Evolutionary conservation across 1,140 invertebrate species (phyloP), one percentile per base, ranked within the genome.

Genomic region (Chymomyza costata): DNA sequence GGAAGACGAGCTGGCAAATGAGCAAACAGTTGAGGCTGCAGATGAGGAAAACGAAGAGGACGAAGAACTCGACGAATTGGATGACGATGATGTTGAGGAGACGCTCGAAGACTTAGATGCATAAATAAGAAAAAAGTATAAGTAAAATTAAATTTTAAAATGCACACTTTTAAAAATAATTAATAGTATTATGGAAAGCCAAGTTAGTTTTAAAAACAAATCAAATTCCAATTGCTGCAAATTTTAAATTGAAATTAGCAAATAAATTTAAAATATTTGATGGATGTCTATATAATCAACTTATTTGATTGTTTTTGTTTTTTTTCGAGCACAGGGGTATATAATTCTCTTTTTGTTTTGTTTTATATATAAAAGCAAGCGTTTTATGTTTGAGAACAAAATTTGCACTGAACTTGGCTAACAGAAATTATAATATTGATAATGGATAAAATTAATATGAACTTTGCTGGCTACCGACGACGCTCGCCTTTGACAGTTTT

Each of bases 401-500:
- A 19, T 46, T 16, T 46, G 16, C 30, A 46, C 16, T 46, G 44
- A 46, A 17, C 31, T 16, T 45, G 17, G 25, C 31, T 18, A 8
- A 47, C 28, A 46, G 7, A 39, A 62, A 7, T 25, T n/a, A n/a
- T n/a, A n/a, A n/a, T n/a, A n/a, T n/a, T n/a, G n/a, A n/a, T n/a
- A n/a, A n/a, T n/a, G n/a, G n/a, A n/a, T n/a, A n/a, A 10, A 17
- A 30, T 30, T 13, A 17, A 17, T 28, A 21, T 28, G 21, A 25
- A 8, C 16, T 21, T n/a, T n/a, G n/a, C 2, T 34, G 62, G 71
- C 91, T 94, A 95, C 90, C 93, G 92, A 65, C 92, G 89, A 61
- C 93, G 86, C 86, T 96, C 94, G 7, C 92, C 92, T 86, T 96
- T 96, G 65, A 93, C 91, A 74, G 93, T 93, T 85, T 94, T 95